Conservation (phyloP, 2,113 vertebrate genomes). For the Monarcha castaneiventris region DNA sequence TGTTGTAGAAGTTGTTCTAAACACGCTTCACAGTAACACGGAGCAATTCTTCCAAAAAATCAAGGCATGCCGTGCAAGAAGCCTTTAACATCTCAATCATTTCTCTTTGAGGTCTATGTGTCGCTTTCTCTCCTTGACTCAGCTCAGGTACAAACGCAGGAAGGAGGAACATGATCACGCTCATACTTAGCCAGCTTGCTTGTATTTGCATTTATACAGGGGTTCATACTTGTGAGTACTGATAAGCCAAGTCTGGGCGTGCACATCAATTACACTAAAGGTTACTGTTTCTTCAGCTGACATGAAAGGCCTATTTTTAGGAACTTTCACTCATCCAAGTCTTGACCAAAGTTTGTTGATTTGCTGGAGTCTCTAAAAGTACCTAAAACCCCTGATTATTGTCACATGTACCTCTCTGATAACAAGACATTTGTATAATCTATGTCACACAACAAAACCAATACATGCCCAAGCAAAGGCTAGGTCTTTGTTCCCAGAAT, state of each 20-base stretch:
- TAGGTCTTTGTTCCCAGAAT: neutral
- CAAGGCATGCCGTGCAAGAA: accelerated
- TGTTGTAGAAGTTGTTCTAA: neutral
- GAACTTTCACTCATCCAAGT: neutral
- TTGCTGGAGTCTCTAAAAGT: neutral
- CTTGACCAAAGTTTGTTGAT: neutral
- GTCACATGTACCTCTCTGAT: neutral
- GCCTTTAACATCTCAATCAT: neutral
- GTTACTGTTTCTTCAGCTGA: neutral
- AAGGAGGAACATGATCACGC: accelerated
- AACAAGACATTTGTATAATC: neutral
- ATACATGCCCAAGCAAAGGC: neutral
- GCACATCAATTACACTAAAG: neutral
- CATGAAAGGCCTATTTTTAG: neutral
- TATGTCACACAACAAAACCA: neutral
- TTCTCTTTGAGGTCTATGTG: neutral
- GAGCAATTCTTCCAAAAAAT: neutral
- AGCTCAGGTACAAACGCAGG: neutral
- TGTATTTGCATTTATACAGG: neutral
- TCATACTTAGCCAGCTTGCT: neutral
- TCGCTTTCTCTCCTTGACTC: neutral
- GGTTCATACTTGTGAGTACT: neutral
- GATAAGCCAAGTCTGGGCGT: neutral
- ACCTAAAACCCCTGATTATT: neutral
- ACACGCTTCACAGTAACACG: accelerated